phyloP scores from a whole-genome alignment of 2,113 vertebrate genomes.

The Amia ocellicauda region DNA sequence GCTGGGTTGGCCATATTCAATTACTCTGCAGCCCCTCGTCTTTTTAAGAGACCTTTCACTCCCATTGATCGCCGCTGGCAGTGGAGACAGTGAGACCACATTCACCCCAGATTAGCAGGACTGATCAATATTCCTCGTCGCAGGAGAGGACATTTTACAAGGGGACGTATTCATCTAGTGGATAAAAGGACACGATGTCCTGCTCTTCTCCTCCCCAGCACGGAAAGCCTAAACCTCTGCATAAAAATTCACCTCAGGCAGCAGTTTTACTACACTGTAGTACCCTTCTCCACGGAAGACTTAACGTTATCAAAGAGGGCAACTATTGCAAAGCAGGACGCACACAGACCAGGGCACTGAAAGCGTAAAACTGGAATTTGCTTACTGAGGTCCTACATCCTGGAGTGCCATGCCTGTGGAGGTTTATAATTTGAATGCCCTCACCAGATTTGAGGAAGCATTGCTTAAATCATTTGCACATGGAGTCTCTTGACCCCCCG shows the following conservation, averaged over 20 bases:
- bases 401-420: neutral
- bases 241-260: too few relatives aligned
- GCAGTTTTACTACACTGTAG: too few relatives aligned
- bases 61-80: constrained; percentile 19
- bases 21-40: constrained; percentile 10
- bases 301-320: too few relatives aligned
- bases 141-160: constrained; percentile 3
- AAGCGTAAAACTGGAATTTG: neutral
- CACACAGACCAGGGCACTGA: neutral
- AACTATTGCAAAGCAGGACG: neutral
- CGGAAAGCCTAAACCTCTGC: neutral
- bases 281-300: too few relatives aligned
- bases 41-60: constrained; percentile 4
- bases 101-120: constrained; percentile 13
- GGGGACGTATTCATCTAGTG: constrained; percentile 14
- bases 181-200: constrained; percentile 5
- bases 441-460: constrained; percentile 61
- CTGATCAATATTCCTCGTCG: constrained; percentile 19
- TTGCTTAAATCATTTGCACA: constrained; percentile 71
- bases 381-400: neutral
- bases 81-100: constrained; percentile 17
- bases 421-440: constrained; percentile 44
- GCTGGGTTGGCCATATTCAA: constrained; percentile 6
- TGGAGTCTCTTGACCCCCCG: constrained; percentile 72
- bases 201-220: neutral